Evolutionary conservation across 2,797 vertebrate species (phyloP).

Genomic region (Astyanax mexicanus): DNA sequence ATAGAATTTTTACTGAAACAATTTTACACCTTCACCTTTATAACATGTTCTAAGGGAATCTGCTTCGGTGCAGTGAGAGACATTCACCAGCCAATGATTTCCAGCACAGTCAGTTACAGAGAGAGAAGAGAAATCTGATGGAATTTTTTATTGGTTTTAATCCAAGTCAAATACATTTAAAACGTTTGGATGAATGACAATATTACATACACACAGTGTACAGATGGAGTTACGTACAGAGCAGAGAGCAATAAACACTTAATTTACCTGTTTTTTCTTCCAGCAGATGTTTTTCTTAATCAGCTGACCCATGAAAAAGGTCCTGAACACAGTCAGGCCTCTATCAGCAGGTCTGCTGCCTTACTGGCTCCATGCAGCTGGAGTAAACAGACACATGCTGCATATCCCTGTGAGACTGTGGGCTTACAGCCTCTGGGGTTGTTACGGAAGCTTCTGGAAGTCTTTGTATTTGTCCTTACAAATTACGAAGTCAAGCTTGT

Average conservation of each 20-base stretch:
- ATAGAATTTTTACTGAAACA: too few relatives aligned
- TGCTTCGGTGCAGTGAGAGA: too few relatives aligned
- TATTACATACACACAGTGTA: not conserved
- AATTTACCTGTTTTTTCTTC: not conserved
- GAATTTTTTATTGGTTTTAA: not conserved
- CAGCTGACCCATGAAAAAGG: not conserved
- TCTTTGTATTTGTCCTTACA: slow-evolving; percentile 79
- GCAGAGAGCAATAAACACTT: not conserved
- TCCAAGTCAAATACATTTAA: not conserved
- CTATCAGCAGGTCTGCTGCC: slow-evolving; percentile 62
- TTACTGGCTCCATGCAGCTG: slow-evolving; percentile 52
- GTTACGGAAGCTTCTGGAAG: slow-evolving; percentile 74
- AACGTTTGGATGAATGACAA: not conserved
- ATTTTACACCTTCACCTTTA: too few relatives aligned
- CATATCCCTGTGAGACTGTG: slow-evolving; percentile 44
- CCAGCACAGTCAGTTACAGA: not conserved
- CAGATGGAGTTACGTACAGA: not conserved
- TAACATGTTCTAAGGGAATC: too few relatives aligned
- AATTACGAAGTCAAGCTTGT: slow-evolving; percentile 80
- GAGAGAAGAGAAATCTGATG: not conserved
- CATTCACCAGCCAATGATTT: too few relatives aligned
- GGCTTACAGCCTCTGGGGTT: slow-evolving; percentile 66
- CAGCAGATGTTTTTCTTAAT: slow-evolving; percentile 9
- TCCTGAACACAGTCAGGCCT: not conserved
- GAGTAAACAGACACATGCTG: slow-evolving; percentile 65